Evolutionary conservation across 2,888 invertebrate genomes (phyloP).

Genomic region (Coenonympha glycerion): DNA sequence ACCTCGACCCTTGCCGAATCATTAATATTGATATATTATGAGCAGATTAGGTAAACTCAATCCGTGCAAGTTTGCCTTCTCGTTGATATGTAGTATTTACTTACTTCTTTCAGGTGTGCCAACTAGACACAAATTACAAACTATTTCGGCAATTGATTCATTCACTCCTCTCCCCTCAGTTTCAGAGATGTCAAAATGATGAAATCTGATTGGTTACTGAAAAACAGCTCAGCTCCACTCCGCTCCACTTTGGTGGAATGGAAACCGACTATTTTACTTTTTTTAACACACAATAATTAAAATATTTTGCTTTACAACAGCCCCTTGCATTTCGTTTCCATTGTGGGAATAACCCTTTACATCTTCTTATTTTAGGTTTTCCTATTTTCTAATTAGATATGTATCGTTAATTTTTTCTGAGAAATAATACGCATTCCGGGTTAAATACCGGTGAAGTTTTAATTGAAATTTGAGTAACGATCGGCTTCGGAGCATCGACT

Average conservation of each 20-base stretch:
- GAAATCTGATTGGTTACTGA: too few species aligned
- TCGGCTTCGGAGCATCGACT: neutral
- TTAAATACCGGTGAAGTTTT: neutral
- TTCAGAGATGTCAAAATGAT: too few species aligned
- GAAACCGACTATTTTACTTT: too few species aligned
- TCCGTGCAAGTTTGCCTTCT: neutral
- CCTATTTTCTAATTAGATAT: too few species aligned
- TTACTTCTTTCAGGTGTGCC: neutral
- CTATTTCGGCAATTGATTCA: neutral
- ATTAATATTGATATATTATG: constrained; percentile 17
- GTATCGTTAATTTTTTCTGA: neutral
- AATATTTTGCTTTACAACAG: too few species aligned
- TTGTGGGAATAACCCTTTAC: too few species aligned
- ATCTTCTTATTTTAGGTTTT: neutral
- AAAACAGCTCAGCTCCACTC: too few species aligned
- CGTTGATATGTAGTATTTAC: neutral
- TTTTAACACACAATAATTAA: too few species aligned
- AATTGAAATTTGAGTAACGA: neutral
- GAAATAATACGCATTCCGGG: neutral
- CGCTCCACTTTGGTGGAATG: too few species aligned
- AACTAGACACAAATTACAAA: neutral
- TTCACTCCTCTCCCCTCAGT: too few species aligned
- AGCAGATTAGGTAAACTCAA: constrained; percentile 4
- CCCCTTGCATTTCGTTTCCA: too few species aligned
- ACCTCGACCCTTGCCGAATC: constrained; percentile 8